Conservation (phyloP, 2,888 invertebrate species). For the Autographa gamma region DNA sequence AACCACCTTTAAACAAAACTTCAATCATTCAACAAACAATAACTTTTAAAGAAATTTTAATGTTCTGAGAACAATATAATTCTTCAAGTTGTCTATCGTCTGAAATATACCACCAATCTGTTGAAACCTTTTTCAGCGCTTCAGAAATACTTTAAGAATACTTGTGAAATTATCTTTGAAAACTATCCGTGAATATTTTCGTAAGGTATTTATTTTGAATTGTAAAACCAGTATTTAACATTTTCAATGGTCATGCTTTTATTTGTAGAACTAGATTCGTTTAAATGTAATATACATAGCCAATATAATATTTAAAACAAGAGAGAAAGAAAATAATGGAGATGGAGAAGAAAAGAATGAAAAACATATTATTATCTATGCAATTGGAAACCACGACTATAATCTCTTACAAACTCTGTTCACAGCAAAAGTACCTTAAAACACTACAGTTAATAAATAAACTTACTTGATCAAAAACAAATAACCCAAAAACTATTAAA, state of each 20-base stretch:
- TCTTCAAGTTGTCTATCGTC: background rate
- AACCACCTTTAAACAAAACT: background rate
- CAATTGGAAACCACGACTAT: no score
- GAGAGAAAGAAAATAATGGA: no score
- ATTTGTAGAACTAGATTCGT: no score
- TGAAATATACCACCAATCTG: background rate
- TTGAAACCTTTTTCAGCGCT: background rate
- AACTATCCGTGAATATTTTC: background rate
- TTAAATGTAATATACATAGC: no score
- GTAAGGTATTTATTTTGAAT: background rate
- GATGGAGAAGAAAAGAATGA: no score
- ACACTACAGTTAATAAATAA: background rate
- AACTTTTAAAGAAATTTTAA: background rate
- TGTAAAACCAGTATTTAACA: no score
- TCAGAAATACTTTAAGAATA: background rate
- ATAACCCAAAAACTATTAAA: slow-evolving; percentile 3
- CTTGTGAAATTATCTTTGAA: background rate
- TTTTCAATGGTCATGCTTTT: no score
- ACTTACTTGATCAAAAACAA: background rate
- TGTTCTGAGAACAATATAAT: background rate
- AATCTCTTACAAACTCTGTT: no score
- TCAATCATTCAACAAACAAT: background rate
- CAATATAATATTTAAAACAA: no score
- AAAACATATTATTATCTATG: no score
- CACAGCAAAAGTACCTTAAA: background rate